Percentiles rank a stretch among this genome's conserved stretches.
phyloP scores from a whole-genome alignment of 2,888 invertebrate species.

The Erebia epiphron region DNA sequence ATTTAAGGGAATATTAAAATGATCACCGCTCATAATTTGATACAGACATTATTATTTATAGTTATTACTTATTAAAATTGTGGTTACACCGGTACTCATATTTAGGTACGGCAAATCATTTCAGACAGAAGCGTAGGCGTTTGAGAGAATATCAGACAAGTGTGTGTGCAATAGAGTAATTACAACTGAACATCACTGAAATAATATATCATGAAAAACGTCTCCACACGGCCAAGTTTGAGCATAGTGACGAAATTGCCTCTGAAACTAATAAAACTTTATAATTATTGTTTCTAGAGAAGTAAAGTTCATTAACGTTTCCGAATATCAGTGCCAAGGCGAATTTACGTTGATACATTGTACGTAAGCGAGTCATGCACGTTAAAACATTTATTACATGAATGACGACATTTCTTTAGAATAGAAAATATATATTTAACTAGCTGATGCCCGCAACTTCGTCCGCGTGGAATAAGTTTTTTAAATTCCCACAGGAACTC shows the following conservation, averaged over 20 bases:
- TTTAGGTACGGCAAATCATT: conserved; percentile 29
- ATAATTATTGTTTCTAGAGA: conserved; percentile 58
- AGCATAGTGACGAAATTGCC: conserved; percentile 38
- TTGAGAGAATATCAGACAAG: conserved; percentile 25
- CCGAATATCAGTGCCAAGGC: conserved; percentile 72
- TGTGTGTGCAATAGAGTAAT: conserved; percentile 24
- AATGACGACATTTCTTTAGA: conserved; percentile 3
- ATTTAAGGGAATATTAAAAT: conserved; percentile 5
- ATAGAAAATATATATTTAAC: background rate
- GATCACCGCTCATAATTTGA: background rate
- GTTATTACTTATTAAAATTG: background rate
- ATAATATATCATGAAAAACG: conserved; percentile 33
- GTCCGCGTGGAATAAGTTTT: too few relatives aligned
- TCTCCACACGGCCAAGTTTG: conserved; percentile 43
- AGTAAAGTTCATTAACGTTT: conserved; percentile 68
- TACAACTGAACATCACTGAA: conserved; percentile 23
- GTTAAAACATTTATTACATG: conserved; percentile 33
- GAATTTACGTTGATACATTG: conserved; percentile 43
- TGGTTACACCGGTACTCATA: conserved; percentile 19
- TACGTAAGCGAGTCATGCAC: conserved; percentile 48
- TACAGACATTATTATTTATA: conserved; percentile 8
- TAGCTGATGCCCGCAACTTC: too few relatives aligned
- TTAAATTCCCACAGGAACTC: too few relatives aligned
- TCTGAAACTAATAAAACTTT: conserved; percentile 47
- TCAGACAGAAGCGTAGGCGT: conserved; percentile 31